Base-by-base conservation (phyloP, 37 sponge, comb jelly and placozoan genomes). In the Bolinopsis microptera region DNA sequence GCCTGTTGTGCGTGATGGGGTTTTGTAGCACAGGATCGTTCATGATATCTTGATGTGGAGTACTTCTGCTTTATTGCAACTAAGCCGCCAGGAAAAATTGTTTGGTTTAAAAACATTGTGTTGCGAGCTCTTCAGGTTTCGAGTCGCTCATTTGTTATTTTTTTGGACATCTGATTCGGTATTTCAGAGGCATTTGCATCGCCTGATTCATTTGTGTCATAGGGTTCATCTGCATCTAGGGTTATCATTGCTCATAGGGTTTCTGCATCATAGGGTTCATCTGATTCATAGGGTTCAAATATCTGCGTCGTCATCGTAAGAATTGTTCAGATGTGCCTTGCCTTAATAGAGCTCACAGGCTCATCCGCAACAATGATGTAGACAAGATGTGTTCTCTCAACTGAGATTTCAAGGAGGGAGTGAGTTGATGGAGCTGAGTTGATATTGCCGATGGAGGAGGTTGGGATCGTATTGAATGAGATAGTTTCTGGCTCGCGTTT, bases 201-300 rank as follows among this genome's bases (percentile, higher is more conserved):
- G 13, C 13, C 13, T 48, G 61, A 48, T 13, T 48, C 61, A 48
- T 48, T 48, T 48, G 61, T 13, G 13, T 48, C 61, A 48, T 48
- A 48, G 61, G 61, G 13, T 48, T 48, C 61, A 48, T 28, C 75
- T 30, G 75, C 75, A 72, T n/a, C n/a, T n/a, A n/a, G n/a, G n/a
- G n/a, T n/a, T n/a, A n/a, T n/a, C n/a, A n/a, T n/a, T n/a, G n/a
- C n/a, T 72, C 75, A 72, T 72, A 30, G 26, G 26, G 18, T 72
- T 72, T 72, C 75, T 30, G 26, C 75, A 72, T 72, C 75, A 72
- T 72, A 23, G 26, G 75, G 5, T 72, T n/a, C 75, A 30, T n/a
- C 31, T 72, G 75, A 8, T 8, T n/a, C 31, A 28, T n/a, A 23
- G 31, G 31, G 5, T 30, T 72, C 75, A n/a, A n/a, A n/a, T n/a